Evolutionary conservation across 2,888 invertebrate species (phyloP), one percentile per base, ranked within the genome.

Genomic region (Netelia fuscicornis): DNA sequence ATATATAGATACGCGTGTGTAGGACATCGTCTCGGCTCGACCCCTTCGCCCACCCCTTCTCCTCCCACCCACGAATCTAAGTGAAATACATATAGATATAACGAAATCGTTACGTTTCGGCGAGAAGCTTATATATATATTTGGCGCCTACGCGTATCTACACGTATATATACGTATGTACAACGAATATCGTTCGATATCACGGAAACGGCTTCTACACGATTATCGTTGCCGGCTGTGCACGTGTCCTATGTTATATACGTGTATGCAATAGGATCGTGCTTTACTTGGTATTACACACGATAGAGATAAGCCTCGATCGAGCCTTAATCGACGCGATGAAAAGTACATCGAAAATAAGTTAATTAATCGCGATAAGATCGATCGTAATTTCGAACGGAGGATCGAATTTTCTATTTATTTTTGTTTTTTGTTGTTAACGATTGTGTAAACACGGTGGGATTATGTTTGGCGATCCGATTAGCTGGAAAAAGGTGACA

Each of bases 121-220:
- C 48, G 48, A 11, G 11, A 10, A 13, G 11, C 48, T 10, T 48
- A 10, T 48, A 17, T 48, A 0, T 17, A 30, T 74, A 64, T 58
- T 54, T 56, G 37, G 42, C 11, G 5, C 60, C 17, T 52, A 13
- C n/a, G 13, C 8, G 25, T 65, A 72, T 67, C 72, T 80, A 58
- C 65, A 72, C 30, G 25, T 65, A 67, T 80, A 25, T 25, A 25
- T 25, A 25, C 2, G 2, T 25, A 25, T 65, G 67, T 58, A 67
- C 67, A 56, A 48, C 80, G 67, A 67, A 58, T 74, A 80, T 80
- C 67, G 80, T 74, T 80, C 80, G 80, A 80, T 80, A 80, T 80
- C 80, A 58, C 56, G 58, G 58, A 25, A 65, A 72, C 72, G 17
- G 44, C 58, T 30, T n/a, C 30, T 65, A 64, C 44, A 56, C 80